Conservation (phyloP, 37 sponge, comb jelly and placozoan species). For the Aphrocallistes beatrix region DNA sequence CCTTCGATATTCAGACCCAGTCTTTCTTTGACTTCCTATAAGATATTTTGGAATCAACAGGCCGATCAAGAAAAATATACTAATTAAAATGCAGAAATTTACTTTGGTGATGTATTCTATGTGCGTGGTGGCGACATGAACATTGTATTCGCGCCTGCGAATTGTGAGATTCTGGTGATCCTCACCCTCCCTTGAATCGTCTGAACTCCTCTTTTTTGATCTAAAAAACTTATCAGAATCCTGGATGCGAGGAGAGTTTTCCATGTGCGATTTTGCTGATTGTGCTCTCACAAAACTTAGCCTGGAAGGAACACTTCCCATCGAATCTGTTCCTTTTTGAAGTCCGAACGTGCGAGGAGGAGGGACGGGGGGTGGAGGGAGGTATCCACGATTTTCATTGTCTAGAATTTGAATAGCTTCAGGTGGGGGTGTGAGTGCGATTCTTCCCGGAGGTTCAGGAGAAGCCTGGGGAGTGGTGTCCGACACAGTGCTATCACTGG, state of each 20-base stretch:
- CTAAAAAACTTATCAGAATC: neutral
- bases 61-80: neutral
- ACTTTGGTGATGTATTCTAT: neutral
- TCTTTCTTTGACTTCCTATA: neutral
- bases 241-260: neutral
- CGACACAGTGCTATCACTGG: constrained; percentile 4
- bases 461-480: neutral
- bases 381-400: no score
- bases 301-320: neutral
- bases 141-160: neutral
- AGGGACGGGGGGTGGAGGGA: neutral
- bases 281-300: neutral
- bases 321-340: neutral
- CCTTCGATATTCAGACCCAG: neutral
- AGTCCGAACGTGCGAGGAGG: neutral
- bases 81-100: neutral
- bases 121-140: neutral
- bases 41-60: neutral
- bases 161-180: neutral
- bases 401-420: no score
- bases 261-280: neutral
- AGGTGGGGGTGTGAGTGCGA: neutral
- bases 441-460: neutral
- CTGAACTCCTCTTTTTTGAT: neutral
- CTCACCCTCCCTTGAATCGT: no score